These are phyloP conservation scores for Nycticebus coucang DNA, from an alignment of 2,113 vertebrate species.

Conservation along the genomic window DNA sequence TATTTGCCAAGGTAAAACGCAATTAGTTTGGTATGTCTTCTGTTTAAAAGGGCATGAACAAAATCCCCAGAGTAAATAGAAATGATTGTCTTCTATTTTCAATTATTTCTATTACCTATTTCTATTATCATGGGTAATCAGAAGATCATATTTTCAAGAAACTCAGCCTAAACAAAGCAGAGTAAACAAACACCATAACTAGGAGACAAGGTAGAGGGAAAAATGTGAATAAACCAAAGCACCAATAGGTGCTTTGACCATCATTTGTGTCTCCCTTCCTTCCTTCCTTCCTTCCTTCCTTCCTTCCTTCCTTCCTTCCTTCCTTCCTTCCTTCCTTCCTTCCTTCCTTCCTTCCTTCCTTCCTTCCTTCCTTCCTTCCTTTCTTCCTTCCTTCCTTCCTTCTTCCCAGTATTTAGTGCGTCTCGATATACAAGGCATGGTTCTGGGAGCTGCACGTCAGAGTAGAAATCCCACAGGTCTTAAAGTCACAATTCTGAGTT, in stretches of 20 bases:
- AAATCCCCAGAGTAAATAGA: conserved; percentile 48
- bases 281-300: background rate
- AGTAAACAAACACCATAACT: background rate
- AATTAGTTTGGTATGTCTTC: conserved; percentile 63
- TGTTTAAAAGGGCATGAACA: conserved; percentile 24
- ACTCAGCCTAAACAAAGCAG: background rate
- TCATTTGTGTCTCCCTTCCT: background rate
- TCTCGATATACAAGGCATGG: background rate
- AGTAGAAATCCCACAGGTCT: background rate
- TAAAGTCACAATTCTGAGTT: background rate
- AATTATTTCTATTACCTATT: conserved; percentile 49
- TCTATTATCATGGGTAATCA: conserved; percentile 31
- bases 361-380: background rate
- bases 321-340: no score
- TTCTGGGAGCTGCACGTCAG: background rate
- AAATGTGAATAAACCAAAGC: background rate
- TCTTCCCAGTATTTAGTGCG: background rate
- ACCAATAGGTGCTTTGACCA: background rate
- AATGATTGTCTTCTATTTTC: conserved; percentile 59
- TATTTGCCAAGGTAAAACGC: conserved; percentile 70
- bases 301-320: background rate
- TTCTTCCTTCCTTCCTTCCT: no score
- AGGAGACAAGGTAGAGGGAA: background rate
- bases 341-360: background rate
- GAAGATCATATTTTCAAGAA: conserved; percentile 28